Conservation (phyloP, 2,797 vertebrate species). For the Bovichtus variegatus region DNA sequence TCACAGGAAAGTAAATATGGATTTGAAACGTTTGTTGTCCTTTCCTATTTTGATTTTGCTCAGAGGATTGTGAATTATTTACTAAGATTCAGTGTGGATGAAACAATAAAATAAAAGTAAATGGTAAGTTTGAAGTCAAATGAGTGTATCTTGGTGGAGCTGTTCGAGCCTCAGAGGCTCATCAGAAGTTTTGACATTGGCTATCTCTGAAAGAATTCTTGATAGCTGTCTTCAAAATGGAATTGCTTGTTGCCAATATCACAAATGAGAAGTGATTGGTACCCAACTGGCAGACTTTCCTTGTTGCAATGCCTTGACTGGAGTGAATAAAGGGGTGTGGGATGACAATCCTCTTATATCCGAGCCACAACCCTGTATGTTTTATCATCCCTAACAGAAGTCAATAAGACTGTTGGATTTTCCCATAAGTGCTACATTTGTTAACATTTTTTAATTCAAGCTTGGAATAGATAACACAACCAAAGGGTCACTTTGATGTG, state of each 20-base stretch:
- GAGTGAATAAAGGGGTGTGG: background rate
- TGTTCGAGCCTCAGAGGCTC: slow-evolving; percentile 4
- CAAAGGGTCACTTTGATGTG: background rate
- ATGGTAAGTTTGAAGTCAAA: slow-evolving; percentile 1
- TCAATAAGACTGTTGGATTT: slow-evolving; percentile 23
- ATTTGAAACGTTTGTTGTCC: slow-evolving; percentile 40
- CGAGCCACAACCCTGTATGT: slow-evolving; percentile 3
- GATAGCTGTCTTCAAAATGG: slow-evolving; percentile 25
- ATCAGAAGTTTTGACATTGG: slow-evolving; percentile 18
- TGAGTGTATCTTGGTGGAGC: background rate
- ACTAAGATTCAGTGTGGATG: slow-evolving; percentile 2
- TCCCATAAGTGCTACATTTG: slow-evolving; percentile 32
- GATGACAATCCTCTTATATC: slow-evolving; percentile 3
- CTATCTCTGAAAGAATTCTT: slow-evolving; percentile 15
- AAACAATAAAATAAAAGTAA: background rate
- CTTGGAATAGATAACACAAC: slow-evolving; percentile 17
- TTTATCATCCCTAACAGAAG: background rate
- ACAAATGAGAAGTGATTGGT: slow-evolving; percentile 14
- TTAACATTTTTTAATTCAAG: slow-evolving; percentile 40
- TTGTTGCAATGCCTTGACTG: slow-evolving; percentile 10
- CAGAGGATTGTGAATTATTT: slow-evolving; percentile 14
- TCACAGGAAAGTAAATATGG: slow-evolving; percentile 53
- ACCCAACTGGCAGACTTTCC: slow-evolving; percentile 22
- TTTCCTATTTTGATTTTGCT: slow-evolving; percentile 40
- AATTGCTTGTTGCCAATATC: slow-evolving; percentile 14